Conservation (phyloP, 2,113 vertebrate species). For the Lathamus discolor region DNA sequence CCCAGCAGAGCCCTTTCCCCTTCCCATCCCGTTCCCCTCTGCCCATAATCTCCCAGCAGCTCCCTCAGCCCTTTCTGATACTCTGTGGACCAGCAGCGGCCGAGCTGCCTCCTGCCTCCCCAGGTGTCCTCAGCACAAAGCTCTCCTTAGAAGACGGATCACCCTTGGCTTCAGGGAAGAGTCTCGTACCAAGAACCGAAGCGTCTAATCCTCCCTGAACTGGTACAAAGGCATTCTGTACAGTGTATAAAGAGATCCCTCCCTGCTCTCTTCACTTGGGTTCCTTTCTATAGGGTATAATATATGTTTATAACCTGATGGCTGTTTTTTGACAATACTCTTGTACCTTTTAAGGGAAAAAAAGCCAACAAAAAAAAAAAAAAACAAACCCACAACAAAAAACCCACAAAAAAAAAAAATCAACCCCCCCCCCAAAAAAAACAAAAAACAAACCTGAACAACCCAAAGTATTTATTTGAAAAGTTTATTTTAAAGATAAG, state of each 20-base stretch:
- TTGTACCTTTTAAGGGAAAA: constrained; percentile 40
- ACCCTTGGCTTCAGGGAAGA: background rate
- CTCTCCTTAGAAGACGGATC: background rate
- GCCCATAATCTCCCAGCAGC: background rate
- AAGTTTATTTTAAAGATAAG: constrained; percentile 73
- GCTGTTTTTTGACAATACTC: constrained; percentile 53
- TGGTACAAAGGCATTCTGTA: constrained; percentile 32
- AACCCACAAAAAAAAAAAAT: no score
- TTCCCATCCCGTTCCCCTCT: background rate
- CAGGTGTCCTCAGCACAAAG: background rate
- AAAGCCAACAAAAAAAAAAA: background rate
- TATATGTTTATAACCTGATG: constrained; percentile 45
- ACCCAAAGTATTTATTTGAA: constrained; percentile 72
- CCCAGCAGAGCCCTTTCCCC: background rate
- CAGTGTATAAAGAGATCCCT: constrained; percentile 8
- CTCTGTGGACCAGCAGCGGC: background rate
- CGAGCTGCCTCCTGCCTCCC: background rate
- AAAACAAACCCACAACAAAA: no score
- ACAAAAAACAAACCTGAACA: background rate
- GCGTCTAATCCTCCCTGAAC: background rate
- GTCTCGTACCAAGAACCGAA: background rate
- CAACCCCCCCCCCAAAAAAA: background rate
- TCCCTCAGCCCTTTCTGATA: background rate
- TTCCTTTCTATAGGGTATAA: constrained; percentile 44
- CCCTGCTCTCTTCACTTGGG: background rate